These are phyloP conservation scores for Brachionus paranguensis DNA, from an alignment of 1,140 invertebrate genomes.

Conservation along the genomic window DNA sequence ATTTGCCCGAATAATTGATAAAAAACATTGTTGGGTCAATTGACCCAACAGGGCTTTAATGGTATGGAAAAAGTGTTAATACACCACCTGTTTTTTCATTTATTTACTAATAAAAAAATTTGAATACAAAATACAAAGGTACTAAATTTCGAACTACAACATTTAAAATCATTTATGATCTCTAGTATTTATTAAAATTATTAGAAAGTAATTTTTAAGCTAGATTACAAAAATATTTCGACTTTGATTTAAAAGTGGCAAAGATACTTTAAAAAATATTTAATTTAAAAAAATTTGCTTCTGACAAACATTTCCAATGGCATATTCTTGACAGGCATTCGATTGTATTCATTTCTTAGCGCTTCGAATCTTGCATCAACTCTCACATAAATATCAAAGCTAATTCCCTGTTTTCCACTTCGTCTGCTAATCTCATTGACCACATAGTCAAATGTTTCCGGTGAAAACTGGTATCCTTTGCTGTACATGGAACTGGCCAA, in stretches of 20 bases:
- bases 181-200: too few relatives aligned
- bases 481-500: neutral
- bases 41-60: too few relatives aligned
- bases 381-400: slow-evolving; percentile 18
- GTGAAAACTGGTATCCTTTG: neutral
- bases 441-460: neutral
- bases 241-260: too few relatives aligned
- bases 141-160: too few relatives aligned
- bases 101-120: too few relatives aligned
- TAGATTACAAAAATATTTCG: neutral
- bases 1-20: too few relatives aligned
- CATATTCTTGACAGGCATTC: neutral
- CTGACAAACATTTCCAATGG: slow-evolving; percentile 13
- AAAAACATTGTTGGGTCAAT: too few relatives aligned
- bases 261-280: neutral
- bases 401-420: slow-evolving; percentile 26
- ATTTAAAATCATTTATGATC: too few relatives aligned
- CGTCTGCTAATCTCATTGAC: slow-evolving; percentile 32
- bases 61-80: too few relatives aligned
- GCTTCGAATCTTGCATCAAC: neutral
- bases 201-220: neutral
- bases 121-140: too few relatives aligned
- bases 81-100: too few relatives aligned
- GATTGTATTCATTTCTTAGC: slow-evolving; percentile 13
- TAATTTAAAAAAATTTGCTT: slow-evolving; percentile 20